A percentile compares a stretch with the other conserved stretches of the same genome.
phyloP scores from a whole-genome alignment of 1,140 invertebrate genomes.

The Asobara japonica region DNA sequence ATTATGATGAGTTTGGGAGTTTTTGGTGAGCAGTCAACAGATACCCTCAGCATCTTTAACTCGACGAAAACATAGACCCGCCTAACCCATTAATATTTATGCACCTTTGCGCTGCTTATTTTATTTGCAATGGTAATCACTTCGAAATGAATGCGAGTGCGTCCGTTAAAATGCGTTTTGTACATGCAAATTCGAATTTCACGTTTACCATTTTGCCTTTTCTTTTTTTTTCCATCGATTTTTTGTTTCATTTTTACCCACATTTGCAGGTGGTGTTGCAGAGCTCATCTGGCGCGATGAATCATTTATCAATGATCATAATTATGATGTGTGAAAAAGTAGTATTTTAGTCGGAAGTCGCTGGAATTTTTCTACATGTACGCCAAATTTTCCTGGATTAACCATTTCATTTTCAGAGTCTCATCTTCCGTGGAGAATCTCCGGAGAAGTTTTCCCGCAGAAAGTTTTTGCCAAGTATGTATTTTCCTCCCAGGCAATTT shows the following conservation, averaged over 20 bases:
- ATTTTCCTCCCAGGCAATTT: too few species aligned
- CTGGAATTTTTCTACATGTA: background rate
- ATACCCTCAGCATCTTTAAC: slow-evolving; percentile 13
- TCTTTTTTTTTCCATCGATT: slow-evolving; percentile 4
- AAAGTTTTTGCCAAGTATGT: too few species aligned
- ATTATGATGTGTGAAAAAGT: background rate
- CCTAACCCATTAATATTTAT: slow-evolving; percentile 37
- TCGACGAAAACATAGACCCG: slow-evolving; percentile 30
- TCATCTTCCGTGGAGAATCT: too few species aligned
- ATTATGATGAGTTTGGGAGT: slow-evolving; percentile 1
- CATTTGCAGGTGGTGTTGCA: background rate
- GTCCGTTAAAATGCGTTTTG: slow-evolving; percentile 27
- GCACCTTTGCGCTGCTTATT: slow-evolving; percentile 35
- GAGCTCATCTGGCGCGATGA: background rate
- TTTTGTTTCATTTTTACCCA: background rate
- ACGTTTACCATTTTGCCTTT: slow-evolving; percentile 21
- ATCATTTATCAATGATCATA: background rate
- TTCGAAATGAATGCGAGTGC: slow-evolving; percentile 32
- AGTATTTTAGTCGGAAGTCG: background rate
- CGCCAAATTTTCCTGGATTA: background rate
- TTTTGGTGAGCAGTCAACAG: background rate
- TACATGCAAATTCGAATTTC: slow-evolving; percentile 28
- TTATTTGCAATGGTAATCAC: slow-evolving; percentile 40
- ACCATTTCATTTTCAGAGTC: background rate
- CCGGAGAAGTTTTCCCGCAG: too few species aligned